phyloP scores from a whole-genome alignment of 2,113 vertebrate species.

The Bubo bubo region DNA sequence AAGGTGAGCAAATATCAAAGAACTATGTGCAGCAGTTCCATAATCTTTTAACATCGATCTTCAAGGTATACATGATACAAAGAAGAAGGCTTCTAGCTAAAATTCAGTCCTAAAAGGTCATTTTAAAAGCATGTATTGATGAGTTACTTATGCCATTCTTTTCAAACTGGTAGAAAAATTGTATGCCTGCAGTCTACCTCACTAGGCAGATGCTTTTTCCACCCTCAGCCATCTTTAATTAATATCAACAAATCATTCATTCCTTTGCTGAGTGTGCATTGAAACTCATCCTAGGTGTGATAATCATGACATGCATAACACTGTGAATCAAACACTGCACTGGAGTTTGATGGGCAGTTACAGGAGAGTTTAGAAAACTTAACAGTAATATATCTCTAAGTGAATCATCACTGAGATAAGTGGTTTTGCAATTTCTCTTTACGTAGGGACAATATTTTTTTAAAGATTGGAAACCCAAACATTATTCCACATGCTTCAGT shows the following conservation, averaged over 20 bases:
- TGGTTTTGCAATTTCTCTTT: not conserved
- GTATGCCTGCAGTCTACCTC: not conserved
- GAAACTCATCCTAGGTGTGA: not conserved
- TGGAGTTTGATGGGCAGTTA: not conserved
- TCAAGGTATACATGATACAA: not conserved
- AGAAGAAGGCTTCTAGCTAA: not conserved
- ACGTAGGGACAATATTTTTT: not conserved
- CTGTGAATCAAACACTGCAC: not conserved
- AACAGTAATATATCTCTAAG: not conserved
- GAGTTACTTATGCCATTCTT: not conserved
- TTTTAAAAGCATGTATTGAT: not conserved
- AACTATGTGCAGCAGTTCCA: not conserved
- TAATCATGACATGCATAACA: not conserved
- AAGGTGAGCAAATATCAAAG: slow-evolving; percentile 7
- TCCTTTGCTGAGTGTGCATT: not conserved
- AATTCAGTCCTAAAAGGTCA: not conserved
- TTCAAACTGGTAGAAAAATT: not conserved
- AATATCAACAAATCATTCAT: not conserved
- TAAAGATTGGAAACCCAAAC: not conserved
- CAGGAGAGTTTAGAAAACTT: not conserved
- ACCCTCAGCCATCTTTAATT: not conserved
- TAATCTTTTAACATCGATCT: not conserved
- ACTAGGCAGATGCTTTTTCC: not conserved
- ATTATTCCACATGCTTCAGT: not conserved
- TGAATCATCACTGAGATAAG: not conserved